phyloP scores from a whole-genome alignment of 2,113 vertebrate species.

The Eublepharis macularius region DNA sequence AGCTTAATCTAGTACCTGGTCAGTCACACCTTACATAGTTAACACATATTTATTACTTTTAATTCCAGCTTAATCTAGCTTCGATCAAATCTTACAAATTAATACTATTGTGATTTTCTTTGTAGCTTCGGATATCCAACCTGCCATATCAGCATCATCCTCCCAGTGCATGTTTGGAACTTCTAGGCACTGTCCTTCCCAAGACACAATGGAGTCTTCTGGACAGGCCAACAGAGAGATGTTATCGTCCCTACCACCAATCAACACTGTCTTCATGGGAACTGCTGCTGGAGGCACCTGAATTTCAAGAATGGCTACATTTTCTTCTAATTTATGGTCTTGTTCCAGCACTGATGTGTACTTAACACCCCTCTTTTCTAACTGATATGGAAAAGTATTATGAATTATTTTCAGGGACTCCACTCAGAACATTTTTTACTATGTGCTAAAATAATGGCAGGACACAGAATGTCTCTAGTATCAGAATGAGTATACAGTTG shows the following conservation, averaged over 20 bases:
- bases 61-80: too few relatives aligned
- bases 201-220: constrained; percentile 82
- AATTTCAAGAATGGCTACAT: constrained; percentile 32
- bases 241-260: constrained; percentile 92
- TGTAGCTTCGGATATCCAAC: constrained; percentile 79
- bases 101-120: constrained; percentile 33
- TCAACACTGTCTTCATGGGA: constrained; percentile 98
- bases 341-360: not conserved
- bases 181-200: constrained; percentile 79
- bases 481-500: constrained; percentile 27
- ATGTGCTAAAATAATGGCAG: not conserved
- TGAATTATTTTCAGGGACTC: not conserved
- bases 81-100: too few relatives aligned
- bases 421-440: constrained; percentile 23
- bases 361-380: not conserved
- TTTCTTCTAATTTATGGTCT: constrained; percentile 32
- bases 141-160: constrained; percentile 74
- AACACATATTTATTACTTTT: too few relatives aligned
- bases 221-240: constrained; percentile 78
- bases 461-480: constrained; percentile 29
- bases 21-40: too few relatives aligned
- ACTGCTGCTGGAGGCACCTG: constrained; percentile 82
- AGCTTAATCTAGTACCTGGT: too few relatives aligned
- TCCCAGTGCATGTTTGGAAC: constrained; percentile 92
- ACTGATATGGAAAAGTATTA: constrained; percentile 47